Percentiles rank a stretch among this genome's conserved stretches.
These are phyloP conservation scores for Nysson spinosus DNA, from an alignment of 2,888 invertebrate genomes.

Conservation along the genomic window DNA sequence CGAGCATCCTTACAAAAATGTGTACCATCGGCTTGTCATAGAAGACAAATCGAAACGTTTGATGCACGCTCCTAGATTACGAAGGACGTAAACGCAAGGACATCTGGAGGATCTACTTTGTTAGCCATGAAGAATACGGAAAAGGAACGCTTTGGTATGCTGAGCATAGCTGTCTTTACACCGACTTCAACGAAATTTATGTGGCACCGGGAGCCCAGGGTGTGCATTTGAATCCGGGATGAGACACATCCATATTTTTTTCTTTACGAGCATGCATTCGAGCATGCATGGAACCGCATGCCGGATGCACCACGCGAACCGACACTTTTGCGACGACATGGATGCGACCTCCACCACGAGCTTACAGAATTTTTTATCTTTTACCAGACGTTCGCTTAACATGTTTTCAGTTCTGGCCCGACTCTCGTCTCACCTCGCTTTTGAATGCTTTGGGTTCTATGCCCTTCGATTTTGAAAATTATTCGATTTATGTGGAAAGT, in stretches of 20 bases:
- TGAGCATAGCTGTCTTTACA: constrained; percentile 61
- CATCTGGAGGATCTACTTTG: constrained; percentile 63
- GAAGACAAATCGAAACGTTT: constrained; percentile 37
- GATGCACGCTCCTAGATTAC: constrained; percentile 60
- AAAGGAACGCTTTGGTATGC: constrained; percentile 66
- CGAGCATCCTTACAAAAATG: too few relatives aligned
- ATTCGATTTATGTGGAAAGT: too few relatives aligned
- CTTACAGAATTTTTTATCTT: constrained; percentile 16
- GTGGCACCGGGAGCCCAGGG: constrained; percentile 72
- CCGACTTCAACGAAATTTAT: constrained; percentile 72
- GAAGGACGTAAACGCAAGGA: constrained; percentile 32
- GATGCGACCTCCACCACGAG: constrained; percentile 39
- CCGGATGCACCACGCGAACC: constrained; percentile 53
- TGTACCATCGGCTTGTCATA: too few relatives aligned
- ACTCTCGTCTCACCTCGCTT: neutral
- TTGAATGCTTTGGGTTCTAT: too few relatives aligned
- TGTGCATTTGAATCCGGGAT: constrained; percentile 71
- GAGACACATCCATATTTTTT: constrained; percentile 63
- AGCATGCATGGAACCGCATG: constrained; percentile 53
- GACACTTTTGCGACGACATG: constrained; percentile 55
- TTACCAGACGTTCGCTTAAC: neutral
- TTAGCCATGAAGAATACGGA: constrained; percentile 69
- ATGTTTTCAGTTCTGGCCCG: neutral
- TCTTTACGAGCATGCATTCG: constrained; percentile 52
- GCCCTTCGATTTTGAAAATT: too few relatives aligned